Conservation (phyloP, 2,797 vertebrate genomes). For the Channallabes apus region DNA sequence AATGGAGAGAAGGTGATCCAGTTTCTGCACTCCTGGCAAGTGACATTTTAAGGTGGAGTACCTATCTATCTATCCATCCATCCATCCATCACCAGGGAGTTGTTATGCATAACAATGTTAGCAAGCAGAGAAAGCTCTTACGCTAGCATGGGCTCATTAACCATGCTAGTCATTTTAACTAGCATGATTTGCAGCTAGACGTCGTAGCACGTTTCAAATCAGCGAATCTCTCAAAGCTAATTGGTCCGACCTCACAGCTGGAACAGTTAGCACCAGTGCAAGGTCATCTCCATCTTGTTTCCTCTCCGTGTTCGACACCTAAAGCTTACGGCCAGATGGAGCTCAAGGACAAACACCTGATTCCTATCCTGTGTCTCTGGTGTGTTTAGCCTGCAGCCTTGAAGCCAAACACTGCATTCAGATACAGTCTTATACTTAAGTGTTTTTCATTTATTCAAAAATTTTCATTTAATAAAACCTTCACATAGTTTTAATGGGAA, state of each 20-base stretch:
- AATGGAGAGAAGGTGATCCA: constrained; percentile 81
- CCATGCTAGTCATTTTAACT: not conserved
- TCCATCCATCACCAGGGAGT: not conserved
- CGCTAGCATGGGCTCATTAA: not conserved
- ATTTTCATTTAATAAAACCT: too few relatives aligned
- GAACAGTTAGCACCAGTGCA: not conserved
- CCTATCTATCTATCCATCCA: not conserved
- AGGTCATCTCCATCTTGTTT: not conserved
- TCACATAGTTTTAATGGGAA: too few relatives aligned
- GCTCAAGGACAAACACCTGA: not conserved
- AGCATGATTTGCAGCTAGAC: not conserved
- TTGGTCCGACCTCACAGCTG: not conserved
- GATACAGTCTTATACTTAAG: not conserved
- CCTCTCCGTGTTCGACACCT: not conserved
- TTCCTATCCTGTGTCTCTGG: not conserved
- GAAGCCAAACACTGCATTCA: not conserved
- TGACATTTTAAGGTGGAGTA: constrained; percentile 53
- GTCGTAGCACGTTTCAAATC: not conserved
- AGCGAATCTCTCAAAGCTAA: not conserved
- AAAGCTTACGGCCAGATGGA: not conserved
- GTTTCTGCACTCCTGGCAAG: constrained; percentile 82
- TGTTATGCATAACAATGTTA: not conserved
- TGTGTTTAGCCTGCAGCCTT: not conserved
- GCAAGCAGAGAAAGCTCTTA: not conserved
- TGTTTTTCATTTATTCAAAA: too few relatives aligned